Base-by-base conservation (phyloP, 2,888 invertebrate genomes). In the Amiota mariae region DNA sequence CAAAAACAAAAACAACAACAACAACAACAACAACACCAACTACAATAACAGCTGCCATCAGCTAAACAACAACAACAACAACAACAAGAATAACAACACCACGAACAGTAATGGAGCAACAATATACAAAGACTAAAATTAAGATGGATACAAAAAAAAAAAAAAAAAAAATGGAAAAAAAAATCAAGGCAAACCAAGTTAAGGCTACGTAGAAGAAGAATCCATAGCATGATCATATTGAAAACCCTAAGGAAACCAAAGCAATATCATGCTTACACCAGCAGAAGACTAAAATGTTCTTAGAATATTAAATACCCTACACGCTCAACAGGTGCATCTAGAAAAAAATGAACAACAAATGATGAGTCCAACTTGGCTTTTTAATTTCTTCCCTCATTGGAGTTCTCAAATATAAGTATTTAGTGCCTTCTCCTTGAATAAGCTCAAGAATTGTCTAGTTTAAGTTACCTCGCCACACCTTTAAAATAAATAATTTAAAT, bases 91-190 rank as follows among this genome's bases (percentile, higher is more conserved):
- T 24, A 54, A 54, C 8, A 54, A 11, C 54, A 54, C 4, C 8
- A 61, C 9, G 36, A 36, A 63, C 59, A 18, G 59, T 11, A 12
- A 47, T 15, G 47, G 15, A 63, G 46, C 63, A 24, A 63, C 63
- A 46, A 63, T 46, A 13, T 12, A 54, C 24, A 63, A 63, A 63
- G 36, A 12, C 63, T 63, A n/a, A 63, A 63, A 63, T 63, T 63
- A 63, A 63, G 47, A 63, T 46, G 46, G 63, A 63, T 63, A 47
- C 47, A 12, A 46, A 13, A 54, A 36, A 77, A 80, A 78, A 78
- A 80, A 80, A 79, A 74, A 72, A 75, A 77, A 82, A 79, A 81
- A 81, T 75, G 76, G 76, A 74, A 75, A 1, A 46, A 46, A n/a
- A 46, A 47, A 12, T 24, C 20, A 64, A 72, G 15, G 10, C 11